Evolutionary conservation across 1,140 invertebrate species (phyloP).

Genomic region (Panagrolaimus sp.): DNA sequence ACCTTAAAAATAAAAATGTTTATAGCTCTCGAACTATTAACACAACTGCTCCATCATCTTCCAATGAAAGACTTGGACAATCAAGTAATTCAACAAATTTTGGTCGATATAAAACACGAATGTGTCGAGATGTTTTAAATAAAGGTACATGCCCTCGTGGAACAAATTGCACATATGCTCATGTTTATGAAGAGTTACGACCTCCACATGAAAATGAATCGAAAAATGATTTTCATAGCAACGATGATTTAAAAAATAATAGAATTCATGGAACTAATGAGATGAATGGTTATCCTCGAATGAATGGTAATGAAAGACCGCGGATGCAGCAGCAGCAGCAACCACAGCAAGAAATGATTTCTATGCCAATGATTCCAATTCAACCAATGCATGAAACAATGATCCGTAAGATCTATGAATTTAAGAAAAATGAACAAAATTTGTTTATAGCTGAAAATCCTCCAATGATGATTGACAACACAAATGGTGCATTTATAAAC

Average conservation of each 20-base stretch:
- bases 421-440: too few relatives aligned
- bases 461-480: background rate
- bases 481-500: background rate
- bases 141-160: conserved; percentile 76
- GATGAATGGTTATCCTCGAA: background rate
- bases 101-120: conserved; percentile 79
- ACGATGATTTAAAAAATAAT: background rate
- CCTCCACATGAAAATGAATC: background rate
- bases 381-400: background rate
- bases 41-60: too few relatives aligned
- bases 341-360: background rate
- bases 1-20: too few relatives aligned
- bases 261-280: background rate
- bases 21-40: too few relatives aligned
- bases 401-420: background rate
- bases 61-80: too few relatives aligned
- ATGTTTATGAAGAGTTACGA: conserved; percentile 77
- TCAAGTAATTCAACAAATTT: background rate
- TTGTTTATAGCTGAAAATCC: background rate
- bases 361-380: conserved; percentile 1
- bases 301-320: background rate
- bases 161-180: conserved; percentile 80
- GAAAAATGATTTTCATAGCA: background rate
- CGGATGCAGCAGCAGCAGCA: background rate
- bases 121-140: conserved; percentile 76